These are phyloP conservation scores for Zingel zingel DNA, from an alignment of 2,113 vertebrate genomes.

Conservation along the genomic window DNA sequence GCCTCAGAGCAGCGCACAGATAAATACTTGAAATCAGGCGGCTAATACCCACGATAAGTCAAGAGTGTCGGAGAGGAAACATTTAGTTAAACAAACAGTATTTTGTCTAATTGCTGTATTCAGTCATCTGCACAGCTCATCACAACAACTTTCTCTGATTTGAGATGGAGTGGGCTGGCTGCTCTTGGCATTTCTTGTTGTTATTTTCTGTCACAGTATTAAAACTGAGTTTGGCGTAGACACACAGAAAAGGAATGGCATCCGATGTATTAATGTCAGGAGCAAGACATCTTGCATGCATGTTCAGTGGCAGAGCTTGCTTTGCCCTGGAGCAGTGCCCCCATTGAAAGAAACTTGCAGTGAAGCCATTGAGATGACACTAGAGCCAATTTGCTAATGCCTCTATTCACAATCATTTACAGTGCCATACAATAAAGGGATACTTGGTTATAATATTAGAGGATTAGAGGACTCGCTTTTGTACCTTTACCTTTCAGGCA, in stretches of 20 bases:
- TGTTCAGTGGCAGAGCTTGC: not conserved
- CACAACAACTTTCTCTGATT: conserved; percentile 79
- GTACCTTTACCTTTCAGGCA: not conserved
- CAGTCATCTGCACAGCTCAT: conserved; percentile 89
- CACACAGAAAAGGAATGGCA: conserved; percentile 26
- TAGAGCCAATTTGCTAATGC: conserved; percentile 23
- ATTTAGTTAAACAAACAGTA: conserved; percentile 94
- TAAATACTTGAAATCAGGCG: conserved; percentile 92
- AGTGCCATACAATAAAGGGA: not conserved
- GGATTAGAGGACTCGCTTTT: not conserved
- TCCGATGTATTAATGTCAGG: conserved; percentile 35
- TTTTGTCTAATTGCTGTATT: conserved; percentile 93
- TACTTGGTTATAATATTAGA: not conserved
- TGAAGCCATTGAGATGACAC: conserved; percentile 8
- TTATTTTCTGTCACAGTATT: conserved; percentile 40
- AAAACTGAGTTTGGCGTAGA: conserved; percentile 16
- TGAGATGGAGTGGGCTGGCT: conserved; percentile 54
- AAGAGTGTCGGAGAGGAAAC: conserved; percentile 89
- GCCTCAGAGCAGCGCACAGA: conserved; percentile 83
- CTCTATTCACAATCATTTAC: conserved; percentile 26
- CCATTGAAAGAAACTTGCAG: conserved; percentile 21
- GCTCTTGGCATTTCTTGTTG: conserved; percentile 54
- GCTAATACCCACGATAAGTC: conserved; percentile 95
- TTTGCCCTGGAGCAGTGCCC: conserved; percentile 27
- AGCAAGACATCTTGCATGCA: conserved; percentile 38